Base-by-base conservation (phyloP, 2,797 vertebrate species). In the Apogon talboti region DNA sequence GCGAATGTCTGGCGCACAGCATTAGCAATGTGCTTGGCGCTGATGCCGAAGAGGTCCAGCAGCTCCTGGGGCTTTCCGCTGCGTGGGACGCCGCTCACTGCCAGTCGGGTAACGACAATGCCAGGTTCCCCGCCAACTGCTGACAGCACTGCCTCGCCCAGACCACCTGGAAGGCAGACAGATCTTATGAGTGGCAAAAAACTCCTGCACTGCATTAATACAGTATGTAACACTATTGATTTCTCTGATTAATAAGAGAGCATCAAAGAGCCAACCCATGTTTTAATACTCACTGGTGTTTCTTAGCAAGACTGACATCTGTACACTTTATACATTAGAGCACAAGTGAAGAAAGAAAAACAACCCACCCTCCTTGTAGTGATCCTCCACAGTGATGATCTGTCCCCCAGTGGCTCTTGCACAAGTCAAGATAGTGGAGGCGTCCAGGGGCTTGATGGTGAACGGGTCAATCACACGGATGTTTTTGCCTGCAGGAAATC, bases 341-440 rank as follows among this genome's bases (percentile, higher is more conserved):
- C 13, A 18, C 15, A 3, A 33, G 3, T 7, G 1, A 0, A 38
- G 9, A 48, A 37, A 15, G 2, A 58, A 35, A 30, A 40, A 42
- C 11, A 35, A 51, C 90, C 21, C 52, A 96, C 95, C 96, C 88
- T 98, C 95, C 78, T 81, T 93, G 86, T 96, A 96, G 78, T 98
- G 96, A 81, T 97, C 96, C 79, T 97, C 96, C 46, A 98, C 95
- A 0, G 95, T 96, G 79, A 97, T 95, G 58, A 98, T 92, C 6
- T 72, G 91, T 28, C 96, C 95, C 0, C 91, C 81, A 8, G 95
- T 96, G 55, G 92, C 94, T 84, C 74, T 92, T 33, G 95, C 96
- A 69, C 74, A 95, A 7, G 88, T 28, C 68, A 96, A 54, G 73
- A 98, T 95, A 41, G 95, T 96, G 7, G 76, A 14, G 1, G 89